These are phyloP conservation scores for Microdon myrmicae DNA, from an alignment of 2,888 invertebrate genomes.

Conservation along the genomic window DNA sequence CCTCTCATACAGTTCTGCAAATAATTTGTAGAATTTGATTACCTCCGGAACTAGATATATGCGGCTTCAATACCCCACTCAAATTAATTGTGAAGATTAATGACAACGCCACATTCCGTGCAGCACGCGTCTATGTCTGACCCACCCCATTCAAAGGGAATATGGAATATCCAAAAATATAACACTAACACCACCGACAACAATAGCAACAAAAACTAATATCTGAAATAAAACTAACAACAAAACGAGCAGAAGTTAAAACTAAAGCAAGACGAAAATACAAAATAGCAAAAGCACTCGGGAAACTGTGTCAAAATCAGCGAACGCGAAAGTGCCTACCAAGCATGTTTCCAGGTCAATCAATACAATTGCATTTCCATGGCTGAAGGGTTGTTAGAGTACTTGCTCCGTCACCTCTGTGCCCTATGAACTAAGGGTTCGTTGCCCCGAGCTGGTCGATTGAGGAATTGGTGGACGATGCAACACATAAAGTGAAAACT, in stretches of 20 bases:
- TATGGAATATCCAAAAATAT: slow-evolving; percentile 18
- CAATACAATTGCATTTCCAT: slow-evolving; percentile 54
- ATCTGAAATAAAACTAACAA: too few species aligned
- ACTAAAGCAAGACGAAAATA: too few species aligned
- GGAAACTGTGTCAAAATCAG: slow-evolving; percentile 54
- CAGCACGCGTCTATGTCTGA: slow-evolving; percentile 13
- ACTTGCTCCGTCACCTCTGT: slow-evolving; percentile 39
- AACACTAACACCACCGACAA: slow-evolving; percentile 6
- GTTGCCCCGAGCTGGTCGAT: slow-evolving; percentile 45
- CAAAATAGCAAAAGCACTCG: slow-evolving; percentile 19
- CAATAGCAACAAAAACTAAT: slow-evolving; percentile 1
- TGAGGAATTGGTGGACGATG: too few species aligned
- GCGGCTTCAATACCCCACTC: too few species aligned
- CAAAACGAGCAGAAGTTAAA: too few species aligned
- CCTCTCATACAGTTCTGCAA: too few species aligned
- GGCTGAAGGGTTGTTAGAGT: slow-evolving; percentile 53
- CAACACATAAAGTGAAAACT: slow-evolving; percentile 11
- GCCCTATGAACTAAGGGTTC: slow-evolving; percentile 43
- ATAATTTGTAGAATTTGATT: too few species aligned
- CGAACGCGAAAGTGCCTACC: slow-evolving; percentile 48
- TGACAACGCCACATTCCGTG: too few species aligned
- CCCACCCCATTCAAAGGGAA: background rate
- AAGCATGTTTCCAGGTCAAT: slow-evolving; percentile 55
- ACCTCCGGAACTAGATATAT: too few species aligned
- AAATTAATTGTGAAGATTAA: too few species aligned